Evolutionary conservation across 1,140 invertebrate genomes (phyloP).

Genomic region (Calosoma granatense): DNA sequence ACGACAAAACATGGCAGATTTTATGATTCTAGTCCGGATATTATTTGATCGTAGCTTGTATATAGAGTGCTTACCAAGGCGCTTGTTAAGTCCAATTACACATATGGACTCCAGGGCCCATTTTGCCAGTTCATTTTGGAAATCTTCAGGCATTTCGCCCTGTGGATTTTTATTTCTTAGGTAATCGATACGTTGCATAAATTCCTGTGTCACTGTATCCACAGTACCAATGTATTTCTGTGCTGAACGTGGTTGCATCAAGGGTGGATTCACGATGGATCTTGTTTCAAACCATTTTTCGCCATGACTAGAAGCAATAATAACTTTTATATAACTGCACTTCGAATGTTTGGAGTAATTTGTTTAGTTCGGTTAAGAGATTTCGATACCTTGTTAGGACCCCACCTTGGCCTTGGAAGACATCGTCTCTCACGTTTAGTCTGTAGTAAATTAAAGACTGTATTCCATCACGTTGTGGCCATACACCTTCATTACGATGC

Average conservation of each 20-base stretch:
- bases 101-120: conserved; percentile 60
- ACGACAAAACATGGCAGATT: no score
- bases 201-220: conserved; percentile 37
- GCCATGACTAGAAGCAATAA: conserved; percentile 40
- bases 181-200: conserved; percentile 41
- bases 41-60: no score
- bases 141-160: conserved; percentile 42
- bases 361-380: no score
- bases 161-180: conserved; percentile 38
- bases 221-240: conserved; percentile 38
- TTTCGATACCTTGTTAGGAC: conserved; percentile 11
- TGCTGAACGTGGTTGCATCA: conserved; percentile 43
- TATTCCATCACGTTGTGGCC: conserved; percentile 29
- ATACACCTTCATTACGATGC: conserved; percentile 31
- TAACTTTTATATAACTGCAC: conserved; percentile 5
- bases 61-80: conserved; percentile 46
- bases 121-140: conserved; percentile 52
- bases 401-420: conserved; percentile 21
- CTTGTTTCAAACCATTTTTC: conserved; percentile 43
- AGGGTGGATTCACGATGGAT: conserved; percentile 40
- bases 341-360: background rate
- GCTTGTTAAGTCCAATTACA: conserved; percentile 52
- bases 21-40: no score
- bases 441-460: conserved; percentile 30
- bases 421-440: conserved; percentile 19